Percentiles rank a stretch among this genome's conserved stretches.
phyloP scores from a whole-genome alignment of 2,797 vertebrate genomes.

The Sebastiscus albofasciatus region DNA sequence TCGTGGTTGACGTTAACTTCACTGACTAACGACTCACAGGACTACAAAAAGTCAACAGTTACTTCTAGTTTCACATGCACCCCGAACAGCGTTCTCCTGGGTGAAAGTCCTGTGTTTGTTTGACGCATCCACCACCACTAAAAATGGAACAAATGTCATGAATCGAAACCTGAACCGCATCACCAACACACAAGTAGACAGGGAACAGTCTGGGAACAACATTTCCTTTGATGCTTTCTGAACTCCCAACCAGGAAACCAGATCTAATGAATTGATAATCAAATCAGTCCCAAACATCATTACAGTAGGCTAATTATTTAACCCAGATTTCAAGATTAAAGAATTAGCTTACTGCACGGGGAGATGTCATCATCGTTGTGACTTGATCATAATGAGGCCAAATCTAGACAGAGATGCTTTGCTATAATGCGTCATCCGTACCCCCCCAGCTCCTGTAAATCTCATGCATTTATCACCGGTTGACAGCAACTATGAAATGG shows the following conservation, averaged over 20 bases:
- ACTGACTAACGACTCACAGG: no score
- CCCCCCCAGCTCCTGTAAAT: slow-evolving; percentile 53
- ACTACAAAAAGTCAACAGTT: no score
- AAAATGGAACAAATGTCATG: not conserved
- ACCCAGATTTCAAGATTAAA: slow-evolving; percentile 21
- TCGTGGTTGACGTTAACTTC: no score
- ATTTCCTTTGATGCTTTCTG: slow-evolving; percentile 28
- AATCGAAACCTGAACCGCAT: not conserved
- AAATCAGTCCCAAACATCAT: slow-evolving; percentile 40
- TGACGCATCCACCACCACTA: no score
- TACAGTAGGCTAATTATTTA: slow-evolving; percentile 45
- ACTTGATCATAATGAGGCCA: slow-evolving; percentile 56
- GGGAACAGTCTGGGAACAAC: slow-evolving; percentile 8
- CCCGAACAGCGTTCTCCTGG: no score
- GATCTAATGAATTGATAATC: slow-evolving; percentile 35
- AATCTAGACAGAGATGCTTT: slow-evolving; percentile 43
- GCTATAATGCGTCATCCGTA: slow-evolving; percentile 28
- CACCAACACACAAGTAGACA: not conserved
- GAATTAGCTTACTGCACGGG: not conserved
- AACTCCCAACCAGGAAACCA: slow-evolving; percentile 21
- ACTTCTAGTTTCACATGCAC: fast-evolving
- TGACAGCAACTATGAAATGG: slow-evolving; percentile 58
- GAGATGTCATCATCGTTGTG: slow-evolving; percentile 15
- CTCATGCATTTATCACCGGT: slow-evolving; percentile 63
- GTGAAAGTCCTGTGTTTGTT: no score